Percentiles rank a stretch among this genome's conserved stretches.
phyloP scores from a whole-genome alignment of 2,888 invertebrate species.

The Philaethria dido region DNA sequence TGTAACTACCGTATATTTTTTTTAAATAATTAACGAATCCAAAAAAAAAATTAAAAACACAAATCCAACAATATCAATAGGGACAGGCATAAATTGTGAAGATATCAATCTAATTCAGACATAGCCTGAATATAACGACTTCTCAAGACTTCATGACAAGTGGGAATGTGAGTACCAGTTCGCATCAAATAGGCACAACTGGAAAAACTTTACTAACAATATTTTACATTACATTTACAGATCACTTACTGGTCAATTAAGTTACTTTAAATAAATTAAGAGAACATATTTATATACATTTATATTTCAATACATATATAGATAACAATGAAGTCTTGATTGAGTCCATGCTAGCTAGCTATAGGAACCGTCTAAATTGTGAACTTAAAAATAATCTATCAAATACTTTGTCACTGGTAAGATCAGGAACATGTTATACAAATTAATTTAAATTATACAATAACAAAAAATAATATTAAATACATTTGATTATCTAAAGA shows the following conservation, averaged over 20 bases:
- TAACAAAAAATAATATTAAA: not conserved
- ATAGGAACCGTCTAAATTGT: constrained; percentile 53
- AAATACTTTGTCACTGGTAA: constrained; percentile 46
- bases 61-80: too few species aligned
- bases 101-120: constrained; percentile 34
- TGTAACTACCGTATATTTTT: too few species aligned
- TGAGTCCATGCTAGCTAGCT: constrained; percentile 46
- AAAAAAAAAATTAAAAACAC: too few species aligned
- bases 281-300: constrained; percentile 9
- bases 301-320: not conserved
- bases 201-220: not conserved
- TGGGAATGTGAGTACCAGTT: constrained; percentile 13
- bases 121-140: constrained; percentile 28
- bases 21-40: too few species aligned
- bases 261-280: constrained; percentile 19
- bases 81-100: too few species aligned
- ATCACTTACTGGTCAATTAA: constrained; percentile 6
- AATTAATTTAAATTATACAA: not conserved
- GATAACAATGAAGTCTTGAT: constrained; percentile 46
- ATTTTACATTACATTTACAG: constrained; percentile 19
- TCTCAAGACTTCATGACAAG: constrained; percentile 44
- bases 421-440: constrained; percentile 29
- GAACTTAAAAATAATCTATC: constrained; percentile 39
- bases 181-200: constrained; percentile 10
- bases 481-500: not conserved